A percentile compares a stretch with the other conserved stretches of the same genome.
phyloP scores from a whole-genome alignment of 2,888 invertebrate species.

The Cephus pulcher region DNA sequence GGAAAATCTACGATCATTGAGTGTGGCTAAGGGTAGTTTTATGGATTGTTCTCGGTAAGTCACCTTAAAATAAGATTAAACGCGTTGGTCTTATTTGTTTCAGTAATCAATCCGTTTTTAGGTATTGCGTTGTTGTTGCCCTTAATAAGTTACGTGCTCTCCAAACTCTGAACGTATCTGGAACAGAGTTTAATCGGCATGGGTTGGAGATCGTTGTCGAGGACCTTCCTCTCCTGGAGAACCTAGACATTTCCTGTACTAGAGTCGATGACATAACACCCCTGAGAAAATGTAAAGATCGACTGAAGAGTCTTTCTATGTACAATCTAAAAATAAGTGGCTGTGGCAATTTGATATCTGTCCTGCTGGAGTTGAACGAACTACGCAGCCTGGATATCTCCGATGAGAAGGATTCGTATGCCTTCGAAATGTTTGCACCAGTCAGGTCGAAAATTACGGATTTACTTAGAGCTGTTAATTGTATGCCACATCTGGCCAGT shows the following conservation, averaged over 20 bases:
- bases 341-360: slow-evolving; percentile 64
- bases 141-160: slow-evolving; percentile 73
- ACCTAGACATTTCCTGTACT: slow-evolving; percentile 76
- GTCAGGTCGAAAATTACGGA: slow-evolving; percentile 64
- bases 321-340: slow-evolving; percentile 71
- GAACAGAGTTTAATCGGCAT: slow-evolving; percentile 77
- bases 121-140: slow-evolving; percentile 72
- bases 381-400: slow-evolving; percentile 72
- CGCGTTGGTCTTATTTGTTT: slow-evolving; percentile 15
- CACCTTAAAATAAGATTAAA: slow-evolving; percentile 1
- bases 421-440: slow-evolving; percentile 66
- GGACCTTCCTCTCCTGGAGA: slow-evolving; percentile 73
- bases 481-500: slow-evolving; percentile 71
- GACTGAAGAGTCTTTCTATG: slow-evolving; percentile 72
- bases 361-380: slow-evolving; percentile 68
- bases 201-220: slow-evolving; percentile 75
- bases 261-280: slow-evolving; percentile 73
- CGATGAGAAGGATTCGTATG: slow-evolving; percentile 68
- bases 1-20: slow-evolving; percentile 72
- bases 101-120: slow-evolving; percentile 35
- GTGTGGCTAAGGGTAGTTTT: slow-evolving; percentile 74
- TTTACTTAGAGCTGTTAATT: slow-evolving; percentile 66
- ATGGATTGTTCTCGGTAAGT: slow-evolving; percentile 70
- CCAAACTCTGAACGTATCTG: slow-evolving; percentile 73
- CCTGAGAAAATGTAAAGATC: slow-evolving; percentile 69